Evolutionary conservation across 2,113 vertebrate genomes (phyloP).

Genomic region (Petrocephalus zakoni): DNA sequence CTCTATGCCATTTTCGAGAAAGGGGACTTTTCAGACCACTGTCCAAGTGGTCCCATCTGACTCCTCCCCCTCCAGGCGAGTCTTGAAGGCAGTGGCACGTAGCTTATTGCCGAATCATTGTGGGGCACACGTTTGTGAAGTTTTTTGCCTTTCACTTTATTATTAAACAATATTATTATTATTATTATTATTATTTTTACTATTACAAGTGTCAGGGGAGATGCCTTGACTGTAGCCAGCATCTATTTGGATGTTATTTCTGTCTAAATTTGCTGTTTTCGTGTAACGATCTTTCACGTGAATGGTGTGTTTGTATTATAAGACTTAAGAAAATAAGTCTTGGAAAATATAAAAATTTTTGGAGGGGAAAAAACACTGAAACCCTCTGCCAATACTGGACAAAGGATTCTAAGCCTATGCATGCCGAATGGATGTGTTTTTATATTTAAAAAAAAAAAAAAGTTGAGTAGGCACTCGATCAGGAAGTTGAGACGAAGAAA

Average conservation of each 20-base stretch:
- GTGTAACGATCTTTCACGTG: constrained; percentile 1
- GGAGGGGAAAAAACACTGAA: not conserved
- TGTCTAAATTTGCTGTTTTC: constrained; percentile 21
- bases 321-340: constrained; percentile 12
- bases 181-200: not conserved
- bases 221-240: constrained; percentile 16
- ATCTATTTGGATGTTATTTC: constrained; percentile 8
- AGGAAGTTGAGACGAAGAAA: constrained; percentile 36
- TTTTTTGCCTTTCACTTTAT: not conserved
- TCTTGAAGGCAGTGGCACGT: not conserved
- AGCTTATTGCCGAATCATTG: not conserved
- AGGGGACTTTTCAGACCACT: not conserved
- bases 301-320: constrained; percentile 16
- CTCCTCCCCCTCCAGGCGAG: not conserved
- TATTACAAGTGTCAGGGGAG: constrained; percentile 8
- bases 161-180: not conserved
- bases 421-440: constrained; percentile 62
- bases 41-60: not conserved
- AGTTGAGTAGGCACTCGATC: constrained; percentile 33
- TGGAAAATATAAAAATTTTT: constrained; percentile 1
- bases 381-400: constrained; percentile 20
- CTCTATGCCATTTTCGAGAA: not conserved
- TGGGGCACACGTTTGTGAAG: constrained; percentile 2
- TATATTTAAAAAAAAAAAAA: constrained; percentile 47
- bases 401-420: constrained; percentile 57